Base-by-base conservation (phyloP, 2,888 invertebrate genomes). In the Morpho helenor region DNA sequence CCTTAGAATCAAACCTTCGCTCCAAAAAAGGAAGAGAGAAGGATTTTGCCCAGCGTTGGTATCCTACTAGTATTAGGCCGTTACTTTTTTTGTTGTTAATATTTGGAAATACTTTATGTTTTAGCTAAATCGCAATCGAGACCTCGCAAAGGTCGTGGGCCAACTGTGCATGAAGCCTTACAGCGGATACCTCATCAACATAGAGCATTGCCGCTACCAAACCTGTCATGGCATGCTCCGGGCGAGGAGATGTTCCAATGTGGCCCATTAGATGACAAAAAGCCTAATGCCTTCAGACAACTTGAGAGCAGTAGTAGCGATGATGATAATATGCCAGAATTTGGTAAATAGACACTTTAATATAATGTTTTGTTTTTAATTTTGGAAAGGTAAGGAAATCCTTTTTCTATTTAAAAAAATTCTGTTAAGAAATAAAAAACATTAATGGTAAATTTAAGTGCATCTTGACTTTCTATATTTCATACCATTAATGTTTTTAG, bases 121-220 rank as follows among this genome's bases (percentile, higher is more conserved):
- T 22, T 54, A 69, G 69, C 56, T n/a, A 68, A 69, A 60, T 54
- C 68, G 40, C 60, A 63, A 55, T 16, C 81, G 5, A 88, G 84
- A 66, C 66, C 77, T 8, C 79, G 82, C 2, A 80, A 84, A 7
- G 91, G 91, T 7, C 76, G 91, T 1, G 91, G 91, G 8, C 91
- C 91, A 0, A 84, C 91, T 8, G 79, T 91, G 39, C 92, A 93
- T 66, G 93, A 93, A 73, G 91, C 92, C 0, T 70, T 93, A 56
- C 92, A 93, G 70, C 91, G 93, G 91, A 92, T 93, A 92, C 82
- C 89, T 49, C 65, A 72, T 60, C 79, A 73, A 55, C 65, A 73
- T 7, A 78, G 74, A 8, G 87, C 81, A 1, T 57, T 84, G 41
- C 79, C 86, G 0, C 60, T 84, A 43, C 76, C 84, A 2, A 84